Evolutionary conservation across 2,888 invertebrate genomes (phyloP).

Genomic region (Heliothis peltigera): DNA sequence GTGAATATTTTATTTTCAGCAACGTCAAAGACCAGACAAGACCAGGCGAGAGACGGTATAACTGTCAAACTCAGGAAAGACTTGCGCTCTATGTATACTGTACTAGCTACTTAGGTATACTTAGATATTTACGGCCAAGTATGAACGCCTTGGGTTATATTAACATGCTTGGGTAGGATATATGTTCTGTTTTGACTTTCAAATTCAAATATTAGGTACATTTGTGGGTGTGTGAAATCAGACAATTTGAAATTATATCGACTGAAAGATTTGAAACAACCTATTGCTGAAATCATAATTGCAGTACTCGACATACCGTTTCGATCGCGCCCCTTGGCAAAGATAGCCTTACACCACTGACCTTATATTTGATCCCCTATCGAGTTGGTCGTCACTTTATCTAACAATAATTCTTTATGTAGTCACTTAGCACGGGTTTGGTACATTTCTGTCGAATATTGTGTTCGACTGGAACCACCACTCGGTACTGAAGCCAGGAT

Average conservation of each 20-base stretch:
- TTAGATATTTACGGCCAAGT: constrained; percentile 29
- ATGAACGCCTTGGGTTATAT: constrained; percentile 26
- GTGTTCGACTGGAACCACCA: constrained; percentile 80
- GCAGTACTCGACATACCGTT: constrained; percentile 36
- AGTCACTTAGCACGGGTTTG: constrained; percentile 84
- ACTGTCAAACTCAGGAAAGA: constrained; percentile 50
- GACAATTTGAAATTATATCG: constrained; percentile 2
- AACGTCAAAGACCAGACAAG: constrained; percentile 20
- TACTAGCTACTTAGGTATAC: constrained; percentile 5
- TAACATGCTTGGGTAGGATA: constrained; percentile 10
- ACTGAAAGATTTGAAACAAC: constrained; percentile 25
- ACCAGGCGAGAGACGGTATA: constrained; percentile 25
- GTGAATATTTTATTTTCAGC: constrained; percentile 3
- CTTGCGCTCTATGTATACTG: constrained; percentile 9
- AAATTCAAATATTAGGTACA: neutral
- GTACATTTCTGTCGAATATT: constrained; percentile 86
- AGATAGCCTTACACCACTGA: constrained; percentile 64
- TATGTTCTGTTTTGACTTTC: neutral
- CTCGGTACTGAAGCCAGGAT: constrained; percentile 79
- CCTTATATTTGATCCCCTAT: constrained; percentile 67
- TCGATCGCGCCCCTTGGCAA: constrained; percentile 38
- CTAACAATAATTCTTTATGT: constrained; percentile 66
- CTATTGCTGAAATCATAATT: constrained; percentile 40
- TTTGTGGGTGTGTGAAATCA: constrained; percentile 6
- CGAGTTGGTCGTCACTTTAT: constrained; percentile 58